phyloP scores from a whole-genome alignment of 2,888 invertebrate species.

The Clostera curtula region DNA sequence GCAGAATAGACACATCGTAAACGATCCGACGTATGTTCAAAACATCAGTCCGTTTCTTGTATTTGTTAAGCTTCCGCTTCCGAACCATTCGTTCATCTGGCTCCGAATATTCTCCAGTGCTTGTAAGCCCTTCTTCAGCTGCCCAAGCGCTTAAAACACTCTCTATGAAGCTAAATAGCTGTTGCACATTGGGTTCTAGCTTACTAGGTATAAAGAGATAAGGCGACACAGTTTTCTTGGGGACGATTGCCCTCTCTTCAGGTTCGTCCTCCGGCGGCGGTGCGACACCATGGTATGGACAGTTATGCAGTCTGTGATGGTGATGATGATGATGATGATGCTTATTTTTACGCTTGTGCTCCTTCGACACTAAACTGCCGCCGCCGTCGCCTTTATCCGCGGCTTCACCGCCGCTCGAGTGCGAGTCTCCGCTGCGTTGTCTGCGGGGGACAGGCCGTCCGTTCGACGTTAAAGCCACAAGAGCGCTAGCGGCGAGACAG shows the following conservation, averaged over 20 bases:
- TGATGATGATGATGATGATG: conserved; percentile 64
- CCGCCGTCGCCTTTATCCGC: conserved; percentile 53
- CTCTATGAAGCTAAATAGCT: conserved; percentile 87
- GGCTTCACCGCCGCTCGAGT: conserved; percentile 65
- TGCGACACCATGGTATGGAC: conserved; percentile 60
- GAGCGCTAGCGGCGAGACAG: conserved; percentile 59
- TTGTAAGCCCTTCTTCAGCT: conserved; percentile 81
- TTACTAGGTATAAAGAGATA: conserved; percentile 70
- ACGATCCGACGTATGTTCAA: conserved; percentile 81
- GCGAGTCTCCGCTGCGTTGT: conserved; percentile 63
- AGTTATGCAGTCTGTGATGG: conserved; percentile 59
- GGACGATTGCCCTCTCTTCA: conserved; percentile 46
- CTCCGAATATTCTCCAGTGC: conserved; percentile 83
- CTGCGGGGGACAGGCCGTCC: conserved; percentile 53
- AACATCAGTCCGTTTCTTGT: conserved; percentile 78
- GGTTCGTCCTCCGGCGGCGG: conserved; percentile 54
- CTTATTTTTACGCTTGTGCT: conserved; percentile 48
- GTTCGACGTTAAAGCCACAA: conserved; percentile 52
- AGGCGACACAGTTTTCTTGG: conserved; percentile 67
- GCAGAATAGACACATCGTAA: conserved; percentile 80
- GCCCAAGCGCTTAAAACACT: conserved; percentile 87
- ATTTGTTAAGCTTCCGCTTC: conserved; percentile 75
- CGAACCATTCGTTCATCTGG: conserved; percentile 81
- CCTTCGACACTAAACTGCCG: conserved; percentile 34
- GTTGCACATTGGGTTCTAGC: conserved; percentile 85